Conservation (phyloP, 2,888 invertebrate genomes). For the Ectemnius cavifrons region DNA sequence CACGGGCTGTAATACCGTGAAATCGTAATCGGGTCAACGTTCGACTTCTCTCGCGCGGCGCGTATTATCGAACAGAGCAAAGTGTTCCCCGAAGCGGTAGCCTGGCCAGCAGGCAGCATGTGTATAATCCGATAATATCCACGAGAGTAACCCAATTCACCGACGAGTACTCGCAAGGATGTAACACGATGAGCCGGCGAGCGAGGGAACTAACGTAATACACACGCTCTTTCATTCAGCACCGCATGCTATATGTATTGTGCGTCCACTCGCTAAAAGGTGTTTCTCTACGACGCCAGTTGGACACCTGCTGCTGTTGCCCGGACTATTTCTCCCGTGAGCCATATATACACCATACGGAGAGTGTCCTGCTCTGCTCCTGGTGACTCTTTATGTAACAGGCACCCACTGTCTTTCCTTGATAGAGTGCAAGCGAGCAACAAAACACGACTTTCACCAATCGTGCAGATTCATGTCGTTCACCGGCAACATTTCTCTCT, state of each 20-base stretch:
- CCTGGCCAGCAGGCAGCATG: background rate
- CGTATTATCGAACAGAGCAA: constrained; percentile 17
- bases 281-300: constrained; percentile 24
- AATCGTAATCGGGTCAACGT: constrained; percentile 32
- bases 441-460: constrained; percentile 48
- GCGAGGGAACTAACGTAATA: too few species aligned
- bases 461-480: constrained; percentile 39
- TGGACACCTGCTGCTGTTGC: constrained; percentile 43
- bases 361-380: background rate
- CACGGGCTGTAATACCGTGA: constrained; percentile 7
- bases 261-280: too few species aligned
- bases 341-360: background rate
- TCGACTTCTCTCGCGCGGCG: constrained; percentile 30
- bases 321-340: constrained; percentile 6
- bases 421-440: constrained; percentile 16
- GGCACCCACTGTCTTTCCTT: constrained; percentile 12
- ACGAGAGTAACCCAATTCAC: constrained; percentile 39
- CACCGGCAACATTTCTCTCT: background rate
- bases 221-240: too few species aligned
- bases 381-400: constrained; percentile 21
- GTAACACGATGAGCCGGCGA: too few species aligned
- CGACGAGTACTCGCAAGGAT: background rate
- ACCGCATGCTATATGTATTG: too few species aligned
- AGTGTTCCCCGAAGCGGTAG: background rate
- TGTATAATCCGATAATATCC: constrained; percentile 28